Evolutionary conservation across 2,797 vertebrate species (phyloP).

Genomic region (Galaxias olidus): DNA sequence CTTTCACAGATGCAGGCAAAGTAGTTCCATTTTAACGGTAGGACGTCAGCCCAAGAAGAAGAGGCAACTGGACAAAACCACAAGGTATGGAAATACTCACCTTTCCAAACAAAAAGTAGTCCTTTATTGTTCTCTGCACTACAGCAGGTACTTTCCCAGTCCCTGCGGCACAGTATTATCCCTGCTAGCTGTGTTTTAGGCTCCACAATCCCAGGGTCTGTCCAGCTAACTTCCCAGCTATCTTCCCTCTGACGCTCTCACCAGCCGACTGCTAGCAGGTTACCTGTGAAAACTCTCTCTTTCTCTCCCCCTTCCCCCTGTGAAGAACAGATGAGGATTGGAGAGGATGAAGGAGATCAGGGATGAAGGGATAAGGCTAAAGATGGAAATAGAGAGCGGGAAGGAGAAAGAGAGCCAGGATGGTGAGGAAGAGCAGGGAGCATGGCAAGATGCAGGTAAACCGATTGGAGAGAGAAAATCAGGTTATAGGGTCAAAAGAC

Average conservation of each 20-base stretch:
- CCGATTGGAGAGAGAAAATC: slow-evolving; percentile 64
- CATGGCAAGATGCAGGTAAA: slow-evolving; percentile 58
- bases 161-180: slow-evolving; percentile 16
- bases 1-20: not conserved
- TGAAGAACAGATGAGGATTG: slow-evolving; percentile 77
- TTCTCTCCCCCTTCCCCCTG: slow-evolving; percentile 61
- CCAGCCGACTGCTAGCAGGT: slow-evolving; percentile 60
- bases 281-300: slow-evolving; percentile 68
- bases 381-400: slow-evolving; percentile 74
- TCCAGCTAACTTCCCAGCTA: slow-evolving; percentile 26
- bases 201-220: slow-evolving; percentile 47
- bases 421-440: slow-evolving; percentile 16
- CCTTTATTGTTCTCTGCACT: slow-evolving; percentile 33
- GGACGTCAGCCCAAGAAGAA: not conserved
- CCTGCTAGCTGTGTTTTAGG: slow-evolving; percentile 29
- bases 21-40: not conserved
- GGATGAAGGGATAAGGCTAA: slow-evolving; percentile 80
- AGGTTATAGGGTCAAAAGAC: slow-evolving; percentile 73
- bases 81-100: slow-evolving; percentile 52
- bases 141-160: slow-evolving; percentile 39
- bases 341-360: slow-evolving; percentile 82
- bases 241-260: slow-evolving; percentile 54
- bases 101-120: slow-evolving; percentile 36
- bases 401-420: slow-evolving; percentile 25
- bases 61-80: not conserved